A percentile compares a stretch with the other conserved stretches of the same genome.
Evolutionary conservation across 1,140 invertebrate genomes (phyloP).

Genomic region (Antheraea mylitta): DNA sequence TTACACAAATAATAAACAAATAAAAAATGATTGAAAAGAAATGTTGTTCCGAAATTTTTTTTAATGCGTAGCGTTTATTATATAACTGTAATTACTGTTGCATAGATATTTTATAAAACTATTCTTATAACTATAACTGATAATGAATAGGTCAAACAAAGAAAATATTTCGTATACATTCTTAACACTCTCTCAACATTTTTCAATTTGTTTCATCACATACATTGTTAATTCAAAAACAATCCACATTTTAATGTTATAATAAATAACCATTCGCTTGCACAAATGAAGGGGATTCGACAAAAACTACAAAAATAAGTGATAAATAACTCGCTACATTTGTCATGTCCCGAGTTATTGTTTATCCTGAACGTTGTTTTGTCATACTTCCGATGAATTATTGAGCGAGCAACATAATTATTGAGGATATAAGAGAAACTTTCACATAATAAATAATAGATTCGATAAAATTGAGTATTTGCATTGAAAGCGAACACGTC

Average conservation of each 20-base stretch:
- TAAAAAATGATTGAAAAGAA: too few relatives aligned
- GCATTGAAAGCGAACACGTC: neutral
- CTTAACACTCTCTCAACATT: neutral
- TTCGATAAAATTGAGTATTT: neutral
- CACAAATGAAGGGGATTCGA: constrained; percentile 12
- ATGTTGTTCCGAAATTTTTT: too few relatives aligned
- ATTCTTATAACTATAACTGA: too few relatives aligned
- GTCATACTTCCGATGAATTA: constrained; percentile 22
- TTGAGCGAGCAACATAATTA: constrained; percentile 4
- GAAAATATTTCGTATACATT: too few relatives aligned
- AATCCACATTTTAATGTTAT: constrained; percentile 4
- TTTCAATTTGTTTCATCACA: neutral
- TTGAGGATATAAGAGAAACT: neutral
- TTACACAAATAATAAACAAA: too few relatives aligned
- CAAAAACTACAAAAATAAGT: constrained; percentile 58
- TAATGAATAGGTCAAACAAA: too few relatives aligned
- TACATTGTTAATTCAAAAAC: constrained; percentile 2
- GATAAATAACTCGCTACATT: constrained; percentile 58
- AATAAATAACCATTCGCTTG: constrained; percentile 8
- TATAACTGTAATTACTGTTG: too few relatives aligned
- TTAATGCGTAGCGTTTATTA: too few relatives aligned
- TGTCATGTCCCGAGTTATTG: constrained; percentile 48
- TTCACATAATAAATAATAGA: constrained; percentile 3
- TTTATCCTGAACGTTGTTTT: constrained; percentile 44
- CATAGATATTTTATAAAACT: too few relatives aligned